Conservation (phyloP, 1,140 invertebrate species). For the Dryas iulia region DNA sequence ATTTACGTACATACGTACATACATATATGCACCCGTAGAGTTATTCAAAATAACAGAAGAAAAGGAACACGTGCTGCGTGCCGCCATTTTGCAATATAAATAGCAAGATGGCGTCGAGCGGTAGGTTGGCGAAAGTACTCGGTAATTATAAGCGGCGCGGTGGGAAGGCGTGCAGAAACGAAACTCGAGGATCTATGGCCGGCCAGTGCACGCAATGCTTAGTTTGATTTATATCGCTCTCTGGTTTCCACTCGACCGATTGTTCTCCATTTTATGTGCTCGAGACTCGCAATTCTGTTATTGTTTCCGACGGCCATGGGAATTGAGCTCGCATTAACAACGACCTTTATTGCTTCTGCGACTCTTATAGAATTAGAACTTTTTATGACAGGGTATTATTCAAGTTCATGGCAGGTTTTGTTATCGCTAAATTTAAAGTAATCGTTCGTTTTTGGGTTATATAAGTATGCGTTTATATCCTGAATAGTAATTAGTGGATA, state of each 20-base stretch:
- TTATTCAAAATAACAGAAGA: slow-evolving; percentile 57
- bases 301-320: slow-evolving; percentile 72
- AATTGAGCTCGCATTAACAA: slow-evolving; percentile 53
- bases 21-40: slow-evolving; percentile 13
- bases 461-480: too few species aligned
- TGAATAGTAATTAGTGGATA: too few species aligned
- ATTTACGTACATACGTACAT: not conserved
- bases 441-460: too few species aligned
- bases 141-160: slow-evolving; percentile 72
- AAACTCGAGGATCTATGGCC: slow-evolving; percentile 73
- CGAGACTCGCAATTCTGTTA: slow-evolving; percentile 62
- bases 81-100: slow-evolving; percentile 78
- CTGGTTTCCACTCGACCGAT: slow-evolving; percentile 71
- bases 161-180: slow-evolving; percentile 67
- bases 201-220: slow-evolving; percentile 71
- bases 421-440: not conserved
- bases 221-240: slow-evolving; percentile 77
- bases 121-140: slow-evolving; percentile 75
- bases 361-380: slow-evolving; percentile 42
- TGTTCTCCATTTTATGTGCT: slow-evolving; percentile 71
- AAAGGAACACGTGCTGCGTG: slow-evolving; percentile 64
- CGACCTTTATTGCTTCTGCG: slow-evolving; percentile 56
- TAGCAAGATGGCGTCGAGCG: slow-evolving; percentile 76
- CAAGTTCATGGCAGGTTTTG: slow-evolving; percentile 44
- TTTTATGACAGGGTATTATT: slow-evolving; percentile 14